Percentiles rank a stretch among this genome's conserved stretches.
phyloP scores from a whole-genome alignment of 1,140 invertebrate species.

The Rhizoglyphus robini region DNA sequence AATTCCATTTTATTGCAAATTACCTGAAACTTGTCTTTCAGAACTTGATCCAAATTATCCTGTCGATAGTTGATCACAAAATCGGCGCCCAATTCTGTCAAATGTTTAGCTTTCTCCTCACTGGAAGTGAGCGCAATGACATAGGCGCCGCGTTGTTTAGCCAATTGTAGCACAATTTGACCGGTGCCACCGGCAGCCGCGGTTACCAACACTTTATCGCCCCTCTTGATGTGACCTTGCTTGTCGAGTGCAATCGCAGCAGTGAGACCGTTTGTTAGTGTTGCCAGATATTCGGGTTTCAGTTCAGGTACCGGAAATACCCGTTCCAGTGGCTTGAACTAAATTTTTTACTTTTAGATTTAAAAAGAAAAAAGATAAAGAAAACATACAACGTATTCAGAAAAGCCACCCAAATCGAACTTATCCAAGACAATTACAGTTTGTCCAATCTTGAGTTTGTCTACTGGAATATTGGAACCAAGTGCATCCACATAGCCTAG shows the following conservation, averaged over 20 bases:
- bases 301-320: slow-evolving; percentile 6
- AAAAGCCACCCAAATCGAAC: background rate
- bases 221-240: slow-evolving; percentile 20
- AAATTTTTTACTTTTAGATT: no score
- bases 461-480: slow-evolving; percentile 18
- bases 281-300: slow-evolving; percentile 6
- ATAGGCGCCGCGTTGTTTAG: slow-evolving; percentile 34
- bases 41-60: slow-evolving; percentile 32
- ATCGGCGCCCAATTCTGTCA: no score
- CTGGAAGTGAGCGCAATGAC: slow-evolving; percentile 36
- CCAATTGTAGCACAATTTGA: slow-evolving; percentile 36
- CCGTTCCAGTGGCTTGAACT: slow-evolving; percentile 33
- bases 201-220: slow-evolving; percentile 32
- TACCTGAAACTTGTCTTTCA: slow-evolving; percentile 33
- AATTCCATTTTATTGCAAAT: no score
- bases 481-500: slow-evolving; percentile 9
- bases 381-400: background rate
- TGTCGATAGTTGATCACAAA: slow-evolving; percentile 34
- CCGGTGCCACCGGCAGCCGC: no score
- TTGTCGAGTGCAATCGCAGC: no score
- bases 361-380: no score
- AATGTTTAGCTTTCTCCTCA: slow-evolving; percentile 34
- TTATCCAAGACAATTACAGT: slow-evolving; percentile 27
- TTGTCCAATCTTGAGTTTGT: slow-evolving; percentile 25
- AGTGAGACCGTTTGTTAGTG: slow-evolving; percentile 13